phyloP scores from a whole-genome alignment of 2,888 invertebrate genomes.

The Eupithecia dodoneata region DNA sequence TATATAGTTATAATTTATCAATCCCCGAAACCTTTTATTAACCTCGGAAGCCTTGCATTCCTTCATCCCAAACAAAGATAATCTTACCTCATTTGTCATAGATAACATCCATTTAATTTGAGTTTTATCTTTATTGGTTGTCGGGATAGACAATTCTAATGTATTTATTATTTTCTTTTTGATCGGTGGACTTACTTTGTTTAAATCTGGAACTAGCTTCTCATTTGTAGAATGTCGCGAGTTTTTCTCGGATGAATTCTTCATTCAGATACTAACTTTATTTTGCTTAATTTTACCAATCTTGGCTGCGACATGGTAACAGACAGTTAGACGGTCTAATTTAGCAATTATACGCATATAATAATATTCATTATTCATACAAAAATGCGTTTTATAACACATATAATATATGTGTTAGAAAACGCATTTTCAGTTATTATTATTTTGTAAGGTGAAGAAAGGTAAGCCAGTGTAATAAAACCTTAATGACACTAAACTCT shows the following conservation, averaged over 20 bases:
- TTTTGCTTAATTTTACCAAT: neutral
- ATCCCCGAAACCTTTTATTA: constrained; percentile 22
- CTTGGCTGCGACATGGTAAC: neutral
- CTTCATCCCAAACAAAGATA: constrained; percentile 53
- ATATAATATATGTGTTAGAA: neutral
- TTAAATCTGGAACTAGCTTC: neutral
- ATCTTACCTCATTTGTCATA: constrained; percentile 65
- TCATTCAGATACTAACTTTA: neutral
- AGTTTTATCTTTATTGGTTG: constrained; percentile 49
- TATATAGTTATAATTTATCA: neutral
- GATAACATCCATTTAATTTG: constrained; percentile 60
- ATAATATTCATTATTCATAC: no score
- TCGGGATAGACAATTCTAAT: constrained; percentile 9
- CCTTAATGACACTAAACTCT: neutral
- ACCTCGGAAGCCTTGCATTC: constrained; percentile 43
- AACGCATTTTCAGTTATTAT: neutral
- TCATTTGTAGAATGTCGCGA: neutral
- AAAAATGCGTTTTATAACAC: no score
- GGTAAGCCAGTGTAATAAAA: neutral
- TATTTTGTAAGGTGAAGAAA: neutral
- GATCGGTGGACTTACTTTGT: neutral
- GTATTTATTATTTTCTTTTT: constrained; percentile 7
- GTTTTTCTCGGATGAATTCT: no score
- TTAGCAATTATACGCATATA: no score
- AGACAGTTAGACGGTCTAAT: neutral